phyloP scores from a whole-genome alignment of 1,140 invertebrate species.

The Monomorium pharaonis region DNA sequence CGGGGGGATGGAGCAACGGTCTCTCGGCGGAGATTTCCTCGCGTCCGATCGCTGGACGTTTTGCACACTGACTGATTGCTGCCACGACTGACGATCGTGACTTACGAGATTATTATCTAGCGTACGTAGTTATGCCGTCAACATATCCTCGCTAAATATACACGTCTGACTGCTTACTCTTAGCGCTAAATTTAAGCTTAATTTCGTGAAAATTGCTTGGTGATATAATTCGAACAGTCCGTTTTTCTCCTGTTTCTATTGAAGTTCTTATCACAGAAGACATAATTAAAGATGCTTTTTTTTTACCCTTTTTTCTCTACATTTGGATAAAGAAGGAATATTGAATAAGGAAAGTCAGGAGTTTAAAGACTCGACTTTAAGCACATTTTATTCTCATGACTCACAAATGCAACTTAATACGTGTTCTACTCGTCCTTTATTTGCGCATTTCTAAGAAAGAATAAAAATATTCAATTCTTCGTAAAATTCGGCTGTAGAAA shows the following conservation, averaged over 20 bases:
- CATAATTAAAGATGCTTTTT: background rate
- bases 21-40: constrained; percentile 2
- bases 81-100: constrained; percentile 29
- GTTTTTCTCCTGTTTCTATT: background rate
- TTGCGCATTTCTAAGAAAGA: background rate
- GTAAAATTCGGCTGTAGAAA: background rate
- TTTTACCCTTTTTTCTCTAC: background rate
- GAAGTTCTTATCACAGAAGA: background rate
- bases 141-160: constrained; percentile 16
- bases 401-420: background rate
- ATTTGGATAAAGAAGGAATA: no score
- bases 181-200: background rate
- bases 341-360: no score
- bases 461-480: background rate
- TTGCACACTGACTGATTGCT: constrained; percentile 27
- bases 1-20: background rate
- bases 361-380: background rate
- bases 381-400: background rate
- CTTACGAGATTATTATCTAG: constrained; percentile 47
- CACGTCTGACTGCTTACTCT: background rate
- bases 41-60: constrained; percentile 15
- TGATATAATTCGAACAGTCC: background rate
- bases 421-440: background rate
- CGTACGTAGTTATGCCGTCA: background rate
- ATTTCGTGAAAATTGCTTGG: background rate